Evolutionary conservation across 2,797 vertebrate genomes (phyloP), one percentile per base, ranked within the genome.

Genomic region (Dendrocincla fuliginosa): DNA sequence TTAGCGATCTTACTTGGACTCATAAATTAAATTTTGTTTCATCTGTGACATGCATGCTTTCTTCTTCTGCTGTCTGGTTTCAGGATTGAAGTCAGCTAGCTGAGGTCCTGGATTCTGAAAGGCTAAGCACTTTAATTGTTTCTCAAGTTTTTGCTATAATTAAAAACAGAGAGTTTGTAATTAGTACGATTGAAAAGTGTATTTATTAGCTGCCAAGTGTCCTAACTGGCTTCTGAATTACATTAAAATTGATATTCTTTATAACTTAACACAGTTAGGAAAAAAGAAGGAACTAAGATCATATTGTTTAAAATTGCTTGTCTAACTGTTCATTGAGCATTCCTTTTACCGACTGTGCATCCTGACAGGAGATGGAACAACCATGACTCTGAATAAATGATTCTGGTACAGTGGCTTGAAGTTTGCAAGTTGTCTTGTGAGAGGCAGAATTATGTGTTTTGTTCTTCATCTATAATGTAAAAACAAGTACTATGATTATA

Each of bases 51-150:
- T 94, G 71, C 88, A 59, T 0, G 91, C 97, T 97, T 98, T 98
- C 94, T 98, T 98, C 85, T 97, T 97, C 91, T 97, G 96, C 69
- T 97, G 59, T 93, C 98, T 97, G 28, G 95, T 97, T 97, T 98
- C 96, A 50, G 98, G 98, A 82, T 98, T 98, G 93, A 98, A 98
- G 87, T 98, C 97, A 12, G 98, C 98, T 60, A 98, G 90, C 68
- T 97, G 97, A 19, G 98, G 98, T 85, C 98, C 98, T 55, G 98
- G 98, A 93, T 98, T 98, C 90, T 97, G 97, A 96, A 98, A 98
- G 3, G 96, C 95, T 95, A 98, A 96, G 83, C 64, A 96, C 97
- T 96, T 98, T 90, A 98, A 84, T 81, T 98, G 97, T 42, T 97
- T 96, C 47, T 98, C 97, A 11, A 98, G 97, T 94, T 98, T 97